Conservation (phyloP, 2,113 vertebrate species). For the Ochotona curzoniae region DNA sequence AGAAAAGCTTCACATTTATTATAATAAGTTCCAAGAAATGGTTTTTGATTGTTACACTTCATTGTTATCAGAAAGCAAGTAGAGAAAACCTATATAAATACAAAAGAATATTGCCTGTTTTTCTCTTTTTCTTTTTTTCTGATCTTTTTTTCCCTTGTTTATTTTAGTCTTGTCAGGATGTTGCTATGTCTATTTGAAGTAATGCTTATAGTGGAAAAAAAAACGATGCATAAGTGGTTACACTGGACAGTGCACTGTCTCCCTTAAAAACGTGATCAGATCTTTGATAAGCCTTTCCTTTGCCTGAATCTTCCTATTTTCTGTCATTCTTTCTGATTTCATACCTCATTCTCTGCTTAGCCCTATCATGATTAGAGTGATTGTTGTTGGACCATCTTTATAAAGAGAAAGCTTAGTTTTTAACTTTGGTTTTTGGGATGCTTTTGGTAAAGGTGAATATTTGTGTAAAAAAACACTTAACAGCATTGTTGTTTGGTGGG, state of each 20-base stretch:
- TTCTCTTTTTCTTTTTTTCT: background rate
- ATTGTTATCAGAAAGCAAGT: background rate
- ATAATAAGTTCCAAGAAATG: conserved; percentile 13
- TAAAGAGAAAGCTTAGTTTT: background rate
- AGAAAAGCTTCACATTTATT: background rate
- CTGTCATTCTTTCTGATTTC: background rate
- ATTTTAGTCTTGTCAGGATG: background rate
- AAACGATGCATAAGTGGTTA: background rate
- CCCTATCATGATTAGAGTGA: background rate
- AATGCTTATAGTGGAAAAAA: background rate
- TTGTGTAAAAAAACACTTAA: background rate
- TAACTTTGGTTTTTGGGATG: background rate
- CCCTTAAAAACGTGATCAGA: background rate
- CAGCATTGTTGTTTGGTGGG: background rate
- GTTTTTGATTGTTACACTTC: background rate
- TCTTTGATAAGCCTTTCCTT: background rate
- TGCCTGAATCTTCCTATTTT: background rate
- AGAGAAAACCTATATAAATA: background rate
- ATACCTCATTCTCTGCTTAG: conserved; percentile 23
- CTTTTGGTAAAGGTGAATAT: background rate
- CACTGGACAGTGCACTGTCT: background rate
- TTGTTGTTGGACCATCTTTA: background rate
- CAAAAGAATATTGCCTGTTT: background rate
- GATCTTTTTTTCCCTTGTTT: background rate
- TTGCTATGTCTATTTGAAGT: background rate